Evolutionary conservation across 1,140 invertebrate species (phyloP).

Genomic region (Drosophila teissieri): DNA sequence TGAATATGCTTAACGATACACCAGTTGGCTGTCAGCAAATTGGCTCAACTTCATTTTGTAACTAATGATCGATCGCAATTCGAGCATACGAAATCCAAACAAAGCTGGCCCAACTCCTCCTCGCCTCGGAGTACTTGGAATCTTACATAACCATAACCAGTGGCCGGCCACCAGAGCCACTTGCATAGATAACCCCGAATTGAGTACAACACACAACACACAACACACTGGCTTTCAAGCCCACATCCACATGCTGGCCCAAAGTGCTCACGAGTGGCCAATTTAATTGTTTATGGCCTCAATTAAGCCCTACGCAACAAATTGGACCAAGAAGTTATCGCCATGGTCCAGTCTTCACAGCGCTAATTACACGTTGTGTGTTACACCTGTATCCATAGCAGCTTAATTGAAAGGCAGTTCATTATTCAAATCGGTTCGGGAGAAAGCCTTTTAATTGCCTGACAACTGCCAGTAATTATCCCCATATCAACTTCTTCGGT

Average conservation of each 20-base stretch:
- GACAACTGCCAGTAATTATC: background rate
- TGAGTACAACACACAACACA: constrained; percentile 17
- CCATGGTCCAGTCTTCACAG: background rate
- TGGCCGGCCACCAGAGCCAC: constrained; percentile 26
- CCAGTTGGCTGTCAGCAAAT: constrained; percentile 14
- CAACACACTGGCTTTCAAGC: constrained; percentile 29
- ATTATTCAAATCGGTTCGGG: background rate
- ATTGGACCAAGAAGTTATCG: constrained; percentile 8
- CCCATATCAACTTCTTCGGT: background rate
- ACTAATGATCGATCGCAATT: constrained; percentile 39
- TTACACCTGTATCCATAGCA: background rate
- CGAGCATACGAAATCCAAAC: constrained; percentile 17
- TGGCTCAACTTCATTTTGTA: constrained; percentile 29
- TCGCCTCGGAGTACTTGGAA: constrained; percentile 11
- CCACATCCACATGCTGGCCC: constrained; percentile 30
- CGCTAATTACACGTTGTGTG: background rate
- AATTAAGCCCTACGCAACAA: constrained; percentile 13
- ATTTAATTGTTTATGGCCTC: constrained; percentile 20
- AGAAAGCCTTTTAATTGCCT: constrained; percentile 10
- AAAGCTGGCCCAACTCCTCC: constrained; percentile 8
- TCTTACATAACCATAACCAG: constrained; percentile 39
- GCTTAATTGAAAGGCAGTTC: background rate
- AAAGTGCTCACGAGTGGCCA: constrained; percentile 25
- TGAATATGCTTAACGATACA: constrained; percentile 18
- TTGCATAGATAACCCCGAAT: constrained; percentile 30